phyloP scores from a whole-genome alignment of 2,888 invertebrate genomes.

The Netelia inedita region DNA sequence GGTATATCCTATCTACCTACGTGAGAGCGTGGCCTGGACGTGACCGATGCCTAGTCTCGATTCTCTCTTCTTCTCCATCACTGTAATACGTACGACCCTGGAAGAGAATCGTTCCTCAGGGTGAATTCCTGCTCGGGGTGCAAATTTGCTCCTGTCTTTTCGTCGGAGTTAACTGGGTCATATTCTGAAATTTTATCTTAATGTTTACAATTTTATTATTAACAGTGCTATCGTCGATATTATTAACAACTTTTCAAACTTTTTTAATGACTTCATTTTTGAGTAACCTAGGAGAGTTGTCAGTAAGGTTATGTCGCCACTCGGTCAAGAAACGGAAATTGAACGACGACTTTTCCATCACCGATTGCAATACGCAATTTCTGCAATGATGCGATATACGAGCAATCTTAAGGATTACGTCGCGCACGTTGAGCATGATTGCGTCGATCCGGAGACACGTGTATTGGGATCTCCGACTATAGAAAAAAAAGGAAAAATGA shows the following conservation, averaged over 20 bases:
- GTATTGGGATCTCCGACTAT: background rate
- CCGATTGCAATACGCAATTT: background rate
- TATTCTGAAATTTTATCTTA: background rate
- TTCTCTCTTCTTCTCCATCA: constrained; percentile 44
- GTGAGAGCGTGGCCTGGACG: constrained; percentile 58
- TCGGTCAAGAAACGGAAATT: background rate
- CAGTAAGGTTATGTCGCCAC: background rate
- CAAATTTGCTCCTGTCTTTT: background rate
- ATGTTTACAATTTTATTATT: background rate
- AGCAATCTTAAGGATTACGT: background rate
- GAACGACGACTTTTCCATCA: background rate
- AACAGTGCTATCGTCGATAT: too few relatives aligned
- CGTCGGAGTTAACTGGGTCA: background rate
- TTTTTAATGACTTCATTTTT: too few relatives aligned
- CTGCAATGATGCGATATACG: background rate
- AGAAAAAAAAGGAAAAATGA: background rate
- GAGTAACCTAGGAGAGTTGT: background rate
- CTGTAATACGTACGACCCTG: constrained; percentile 24
- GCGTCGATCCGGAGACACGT: constrained; percentile 7
- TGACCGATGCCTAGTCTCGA: constrained; percentile 62
- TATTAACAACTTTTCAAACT: too few relatives aligned
- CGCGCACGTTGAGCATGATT: background rate
- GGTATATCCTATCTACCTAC: constrained; percentile 50
- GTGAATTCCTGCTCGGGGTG: constrained; percentile 4
- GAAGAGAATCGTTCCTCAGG: background rate